Percentiles rank a stretch among this genome's conserved stretches.
phyloP scores from a whole-genome alignment of 2,888 invertebrate genomes.

The Tetanocera ferruginea region DNA sequence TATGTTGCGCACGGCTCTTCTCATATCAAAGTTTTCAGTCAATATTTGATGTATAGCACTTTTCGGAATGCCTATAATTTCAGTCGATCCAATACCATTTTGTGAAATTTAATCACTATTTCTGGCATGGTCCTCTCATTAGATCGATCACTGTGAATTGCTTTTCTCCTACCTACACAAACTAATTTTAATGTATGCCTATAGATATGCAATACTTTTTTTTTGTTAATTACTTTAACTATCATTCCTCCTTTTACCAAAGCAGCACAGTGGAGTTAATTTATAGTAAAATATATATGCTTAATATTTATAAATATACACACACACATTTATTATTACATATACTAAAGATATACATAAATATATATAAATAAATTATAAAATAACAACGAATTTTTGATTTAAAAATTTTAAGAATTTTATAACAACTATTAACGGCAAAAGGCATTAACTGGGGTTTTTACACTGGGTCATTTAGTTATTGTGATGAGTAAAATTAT shows the following conservation, averaged over 20 bases:
- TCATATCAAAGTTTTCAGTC: too few species aligned
- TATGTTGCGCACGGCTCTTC: too few species aligned
- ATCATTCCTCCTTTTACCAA: neutral
- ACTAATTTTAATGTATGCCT: neutral
- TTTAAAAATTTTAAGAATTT: slow-evolving; percentile 42
- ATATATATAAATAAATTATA: slow-evolving; percentile 35
- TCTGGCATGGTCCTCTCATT: too few species aligned
- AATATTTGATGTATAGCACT: too few species aligned
- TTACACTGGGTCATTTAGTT: slow-evolving; percentile 46
- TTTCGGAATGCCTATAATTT: too few species aligned
- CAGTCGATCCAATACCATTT: too few species aligned
- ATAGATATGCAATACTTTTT: neutral
- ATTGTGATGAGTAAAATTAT: slow-evolving; percentile 58
- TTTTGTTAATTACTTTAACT: too few species aligned
- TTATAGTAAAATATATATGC: neutral
- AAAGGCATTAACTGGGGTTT: slow-evolving; percentile 54
- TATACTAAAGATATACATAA: slow-evolving; percentile 22
- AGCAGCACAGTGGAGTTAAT: slow-evolving; percentile 1
- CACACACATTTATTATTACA: slow-evolving; percentile 26
- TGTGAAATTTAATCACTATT: too few species aligned
- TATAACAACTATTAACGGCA: slow-evolving; percentile 52
- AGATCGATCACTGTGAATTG: too few species aligned
- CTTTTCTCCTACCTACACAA: neutral
- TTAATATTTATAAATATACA: slow-evolving; percentile 27
- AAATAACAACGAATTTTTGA: slow-evolving; percentile 48